Base-by-base conservation (phyloP, 2,797 vertebrate species). In the Lithobates sylvaticus region DNA sequence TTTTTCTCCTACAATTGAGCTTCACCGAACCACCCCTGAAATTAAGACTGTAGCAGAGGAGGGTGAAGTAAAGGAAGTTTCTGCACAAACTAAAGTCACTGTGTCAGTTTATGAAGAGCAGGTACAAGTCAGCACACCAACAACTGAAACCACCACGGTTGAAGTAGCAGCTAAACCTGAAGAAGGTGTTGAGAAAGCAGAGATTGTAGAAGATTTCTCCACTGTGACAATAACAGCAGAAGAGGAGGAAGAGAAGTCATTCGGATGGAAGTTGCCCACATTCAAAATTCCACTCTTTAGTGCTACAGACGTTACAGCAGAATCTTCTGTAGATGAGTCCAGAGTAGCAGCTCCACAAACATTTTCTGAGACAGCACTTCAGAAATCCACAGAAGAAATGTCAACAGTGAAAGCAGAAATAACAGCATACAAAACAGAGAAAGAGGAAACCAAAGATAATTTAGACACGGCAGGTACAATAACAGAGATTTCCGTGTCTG, bases 231-330 rank as follows among this genome's bases (percentile, higher is more conserved):
- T 1, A 1, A 32, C 42, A 70, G n/a, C n/a, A n/a, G n/a, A n/a
- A n/a, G n/a, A n/a, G n/a, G 64, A 77, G 34, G 32, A n/a, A 12
- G 18, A 29, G 10, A 65, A 39, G 10, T 27, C 65, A 47, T 26
- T 2, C 6, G 65, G 42, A 12, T 70, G 7, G 18, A 50, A 70
- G n/a, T 16, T 81, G 8, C 13, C 78, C 9, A 58, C 26, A 16
- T 81, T 73, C 32, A 73, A 81, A 72, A 61, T 81, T 26, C 50
- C 79, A 9, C 69, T 61, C 0, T 39, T 81, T 5, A 39, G 27
- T 16, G 10, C 16, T 23, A 71, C 21, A 58, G 47, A 81, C 21
- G 29, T 27, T 16, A 32, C 42, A 29, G 4, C 39, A 21, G 77
- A 44, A 27, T 44, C n/a, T 68, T 65, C 26, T 44, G 21, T 27